phyloP scores from a whole-genome alignment of 2,888 invertebrate species.

The Pandemis cinnamomeana region DNA sequence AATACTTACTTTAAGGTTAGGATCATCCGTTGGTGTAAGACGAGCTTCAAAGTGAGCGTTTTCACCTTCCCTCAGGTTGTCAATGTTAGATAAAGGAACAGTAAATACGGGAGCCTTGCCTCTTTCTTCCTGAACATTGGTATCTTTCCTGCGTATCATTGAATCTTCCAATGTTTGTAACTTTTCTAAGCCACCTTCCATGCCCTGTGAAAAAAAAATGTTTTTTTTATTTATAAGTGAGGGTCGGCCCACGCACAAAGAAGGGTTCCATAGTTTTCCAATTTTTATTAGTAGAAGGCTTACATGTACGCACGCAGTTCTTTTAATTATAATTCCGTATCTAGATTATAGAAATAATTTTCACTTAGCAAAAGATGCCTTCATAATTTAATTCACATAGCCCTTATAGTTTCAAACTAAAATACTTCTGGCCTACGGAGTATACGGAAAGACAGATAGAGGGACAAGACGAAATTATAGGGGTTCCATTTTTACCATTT shows the following conservation, averaged over 20 bases:
- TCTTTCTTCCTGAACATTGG: slow-evolving; percentile 88
- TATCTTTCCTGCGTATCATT: slow-evolving; percentile 90
- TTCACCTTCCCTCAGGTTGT: slow-evolving; percentile 95
- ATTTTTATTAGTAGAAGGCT: neutral
- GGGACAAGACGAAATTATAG: too few species aligned
- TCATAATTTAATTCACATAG: too few species aligned
- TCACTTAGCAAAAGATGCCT: too few species aligned
- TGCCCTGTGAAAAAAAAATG: slow-evolving; percentile 84
- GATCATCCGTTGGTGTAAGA: slow-evolving; percentile 95
- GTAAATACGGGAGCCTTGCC: slow-evolving; percentile 96
- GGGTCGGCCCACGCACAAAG: too few species aligned
- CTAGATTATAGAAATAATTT: too few species aligned
- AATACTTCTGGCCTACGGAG: too few species aligned
- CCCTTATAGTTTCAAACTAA: too few species aligned
- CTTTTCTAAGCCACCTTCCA: slow-evolving; percentile 97
- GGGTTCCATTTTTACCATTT: too few species aligned
- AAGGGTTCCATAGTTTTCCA: too few species aligned
- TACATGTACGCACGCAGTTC: too few species aligned
- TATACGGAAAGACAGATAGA: too few species aligned
- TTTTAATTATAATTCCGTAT: too few species aligned
- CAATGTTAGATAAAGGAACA: slow-evolving; percentile 93
- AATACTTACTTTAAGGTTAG: slow-evolving; percentile 88
- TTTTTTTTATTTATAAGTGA: neutral
- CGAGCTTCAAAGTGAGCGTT: slow-evolving; percentile 96
- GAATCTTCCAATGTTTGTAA: slow-evolving; percentile 96